A percentile compares a stretch with the other conserved stretches of the same genome.
Evolutionary conservation across 2,797 vertebrate genomes (phyloP).

Genomic region (Myotis findleyi): DNA sequence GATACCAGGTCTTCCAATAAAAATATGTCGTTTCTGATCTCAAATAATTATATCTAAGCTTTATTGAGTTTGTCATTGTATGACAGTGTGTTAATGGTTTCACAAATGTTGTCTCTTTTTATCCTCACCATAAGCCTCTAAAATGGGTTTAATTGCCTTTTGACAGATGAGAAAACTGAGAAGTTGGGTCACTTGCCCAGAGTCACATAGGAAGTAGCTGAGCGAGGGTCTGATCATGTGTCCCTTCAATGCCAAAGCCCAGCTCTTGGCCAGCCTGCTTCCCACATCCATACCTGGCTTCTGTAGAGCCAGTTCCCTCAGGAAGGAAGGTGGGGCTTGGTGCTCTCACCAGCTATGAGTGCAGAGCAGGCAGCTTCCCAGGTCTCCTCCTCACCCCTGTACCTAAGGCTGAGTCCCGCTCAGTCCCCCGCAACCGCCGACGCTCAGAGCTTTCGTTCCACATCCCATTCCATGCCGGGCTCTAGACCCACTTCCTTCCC

Average conservation of each 20-base stretch:
- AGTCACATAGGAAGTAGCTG: background rate
- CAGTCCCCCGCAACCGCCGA: no score
- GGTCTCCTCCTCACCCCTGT: background rate
- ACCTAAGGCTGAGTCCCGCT: background rate
- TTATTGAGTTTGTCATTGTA: slow-evolving; percentile 35
- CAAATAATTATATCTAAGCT: slow-evolving; percentile 18
- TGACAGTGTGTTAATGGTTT: slow-evolving; percentile 45
- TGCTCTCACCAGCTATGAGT: background rate
- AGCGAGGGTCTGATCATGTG: background rate
- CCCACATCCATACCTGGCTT: background rate
- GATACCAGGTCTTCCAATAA: background rate
- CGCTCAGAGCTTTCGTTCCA: background rate
- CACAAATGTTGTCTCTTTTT: slow-evolving; percentile 31
- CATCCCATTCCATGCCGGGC: no score
- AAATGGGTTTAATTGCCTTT: background rate
- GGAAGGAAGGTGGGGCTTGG: background rate
- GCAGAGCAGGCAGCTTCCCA: background rate
- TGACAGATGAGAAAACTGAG: background rate
- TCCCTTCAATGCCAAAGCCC: fast-evolving
- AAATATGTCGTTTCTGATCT: slow-evolving; percentile 6
- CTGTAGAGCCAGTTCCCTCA: fast-evolving
- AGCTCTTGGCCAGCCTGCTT: background rate
- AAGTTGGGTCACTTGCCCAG: background rate
- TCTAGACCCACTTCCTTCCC: background rate
- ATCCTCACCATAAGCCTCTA: slow-evolving; percentile 14